Evolutionary conservation across 2,888 invertebrate genomes (phyloP).

Genomic region (Trachelus iudaicus): DNA sequence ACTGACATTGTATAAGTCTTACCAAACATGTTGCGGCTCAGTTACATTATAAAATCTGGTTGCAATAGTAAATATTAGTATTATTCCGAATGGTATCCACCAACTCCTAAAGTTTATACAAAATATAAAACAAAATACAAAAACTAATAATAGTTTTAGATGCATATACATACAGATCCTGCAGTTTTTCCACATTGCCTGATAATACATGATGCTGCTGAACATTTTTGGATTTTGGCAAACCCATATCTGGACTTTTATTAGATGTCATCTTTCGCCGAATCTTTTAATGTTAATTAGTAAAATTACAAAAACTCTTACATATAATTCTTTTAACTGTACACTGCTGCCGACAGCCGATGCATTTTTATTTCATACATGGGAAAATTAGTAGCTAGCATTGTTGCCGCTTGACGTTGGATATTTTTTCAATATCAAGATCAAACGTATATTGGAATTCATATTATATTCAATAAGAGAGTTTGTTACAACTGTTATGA

Average conservation of each 20-base stretch:
- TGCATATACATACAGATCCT: not conserved
- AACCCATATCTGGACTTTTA: not conserved
- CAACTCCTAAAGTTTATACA: slow-evolving; percentile 64
- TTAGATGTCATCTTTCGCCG: not conserved
- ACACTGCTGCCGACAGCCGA: not conserved
- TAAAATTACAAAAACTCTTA: not conserved
- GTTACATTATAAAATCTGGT: slow-evolving; percentile 91
- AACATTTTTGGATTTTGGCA: not conserved
- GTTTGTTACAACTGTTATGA: not conserved
- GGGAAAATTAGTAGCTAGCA: not conserved
- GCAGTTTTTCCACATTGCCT: not conserved
- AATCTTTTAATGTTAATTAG: not conserved
- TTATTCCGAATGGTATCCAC: slow-evolving; percentile 76
- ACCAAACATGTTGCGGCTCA: slow-evolving; percentile 96
- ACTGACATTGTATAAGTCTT: slow-evolving; percentile 52
- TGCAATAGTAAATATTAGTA: slow-evolving; percentile 75
- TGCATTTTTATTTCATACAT: not conserved
- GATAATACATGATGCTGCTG: not conserved
- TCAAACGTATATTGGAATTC: not conserved
- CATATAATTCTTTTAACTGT: not conserved
- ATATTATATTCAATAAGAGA: not conserved
- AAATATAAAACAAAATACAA: not conserved
- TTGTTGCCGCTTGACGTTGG: not conserved
- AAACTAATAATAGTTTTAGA: not conserved
- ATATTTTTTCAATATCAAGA: not conserved